Conservation (phyloP, 2,113 vertebrate genomes). For the Perca flavescens region DNA sequence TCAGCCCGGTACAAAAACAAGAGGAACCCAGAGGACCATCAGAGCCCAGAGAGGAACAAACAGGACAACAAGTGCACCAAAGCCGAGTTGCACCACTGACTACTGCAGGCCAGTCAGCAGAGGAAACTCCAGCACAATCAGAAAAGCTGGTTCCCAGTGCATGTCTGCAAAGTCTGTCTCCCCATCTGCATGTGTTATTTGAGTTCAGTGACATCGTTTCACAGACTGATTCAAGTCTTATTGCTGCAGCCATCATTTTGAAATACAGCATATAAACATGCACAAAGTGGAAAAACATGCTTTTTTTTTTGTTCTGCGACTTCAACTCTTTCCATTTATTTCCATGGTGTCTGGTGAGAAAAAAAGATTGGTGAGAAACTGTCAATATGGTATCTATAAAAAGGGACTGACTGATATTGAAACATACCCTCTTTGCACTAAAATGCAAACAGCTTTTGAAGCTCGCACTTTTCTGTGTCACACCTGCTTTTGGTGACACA, state of each 20-base stretch:
- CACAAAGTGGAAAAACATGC: slow-evolving; percentile 3
- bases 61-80: slow-evolving; percentile 42
- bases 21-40: slow-evolving; percentile 53
- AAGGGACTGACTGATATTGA: slow-evolving; percentile 4
- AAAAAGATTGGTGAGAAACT: slow-evolving; percentile 7
- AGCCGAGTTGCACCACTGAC: slow-evolving; percentile 28
- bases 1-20: slow-evolving; percentile 53
- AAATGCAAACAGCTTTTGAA: slow-evolving; percentile 4
- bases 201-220: slow-evolving; percentile 45
- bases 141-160: slow-evolving; percentile 44
- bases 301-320: background rate
- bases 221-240: slow-evolving; percentile 12
- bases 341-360: background rate
- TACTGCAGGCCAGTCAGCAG: slow-evolving; percentile 43
- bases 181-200: slow-evolving; percentile 15
- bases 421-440: background rate
- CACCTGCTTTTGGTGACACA: slow-evolving; percentile 45
- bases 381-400: slow-evolving; percentile 10
- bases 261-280: background rate
- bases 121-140: slow-evolving; percentile 50
- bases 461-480: slow-evolving; percentile 42
- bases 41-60: slow-evolving; percentile 32
- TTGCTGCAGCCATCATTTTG: slow-evolving; percentile 5
- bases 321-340: background rate
- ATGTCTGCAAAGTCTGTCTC: slow-evolving; percentile 41